A percentile compares a stretch with the other conserved stretches of the same genome.
These are phyloP conservation scores for Cryptocheilus praepositus DNA, from an alignment of 2,888 invertebrate genomes.

Conservation along the genomic window DNA sequence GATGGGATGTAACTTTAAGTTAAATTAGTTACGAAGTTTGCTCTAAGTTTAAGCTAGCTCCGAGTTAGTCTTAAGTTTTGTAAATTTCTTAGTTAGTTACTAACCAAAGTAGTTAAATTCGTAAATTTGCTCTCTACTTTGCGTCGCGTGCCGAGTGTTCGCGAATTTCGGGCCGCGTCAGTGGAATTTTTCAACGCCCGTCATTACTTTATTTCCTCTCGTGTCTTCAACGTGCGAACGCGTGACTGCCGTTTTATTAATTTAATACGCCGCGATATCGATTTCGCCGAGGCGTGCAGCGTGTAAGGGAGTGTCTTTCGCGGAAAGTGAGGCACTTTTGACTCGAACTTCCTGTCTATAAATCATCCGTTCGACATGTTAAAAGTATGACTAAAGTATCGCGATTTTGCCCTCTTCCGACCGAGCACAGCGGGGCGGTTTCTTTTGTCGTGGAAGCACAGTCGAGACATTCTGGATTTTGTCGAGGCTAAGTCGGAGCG, in stretches of 20 bases:
- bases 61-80: too few relatives aligned
- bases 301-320: constrained; percentile 24
- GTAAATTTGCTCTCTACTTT: constrained; percentile 12
- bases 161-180: neutral
- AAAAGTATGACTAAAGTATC: constrained; percentile 22
- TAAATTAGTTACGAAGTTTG: too few relatives aligned
- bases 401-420: constrained; percentile 3
- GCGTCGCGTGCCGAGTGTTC: constrained; percentile 1
- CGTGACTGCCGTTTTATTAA: constrained; percentile 35
- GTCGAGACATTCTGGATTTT: too few relatives aligned
- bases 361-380: constrained; percentile 33
- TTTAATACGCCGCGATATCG: constrained; percentile 36
- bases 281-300: constrained; percentile 21
- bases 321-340: constrained; percentile 21
- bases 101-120: too few relatives aligned
- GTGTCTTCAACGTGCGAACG: constrained; percentile 5
- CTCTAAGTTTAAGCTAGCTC: too few relatives aligned
- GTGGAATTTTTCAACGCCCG: too few relatives aligned
- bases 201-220: too few relatives aligned
- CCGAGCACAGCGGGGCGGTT: neutral
- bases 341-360: constrained; percentile 21
- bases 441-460: neutral
- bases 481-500: neutral
- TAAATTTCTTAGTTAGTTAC: too few relatives aligned
- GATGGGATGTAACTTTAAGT: too few relatives aligned